Evolutionary conservation across 2,113 vertebrate genomes (phyloP), one percentile per base, ranked within the genome.

Genomic region (Ploceus nigricollis): DNA sequence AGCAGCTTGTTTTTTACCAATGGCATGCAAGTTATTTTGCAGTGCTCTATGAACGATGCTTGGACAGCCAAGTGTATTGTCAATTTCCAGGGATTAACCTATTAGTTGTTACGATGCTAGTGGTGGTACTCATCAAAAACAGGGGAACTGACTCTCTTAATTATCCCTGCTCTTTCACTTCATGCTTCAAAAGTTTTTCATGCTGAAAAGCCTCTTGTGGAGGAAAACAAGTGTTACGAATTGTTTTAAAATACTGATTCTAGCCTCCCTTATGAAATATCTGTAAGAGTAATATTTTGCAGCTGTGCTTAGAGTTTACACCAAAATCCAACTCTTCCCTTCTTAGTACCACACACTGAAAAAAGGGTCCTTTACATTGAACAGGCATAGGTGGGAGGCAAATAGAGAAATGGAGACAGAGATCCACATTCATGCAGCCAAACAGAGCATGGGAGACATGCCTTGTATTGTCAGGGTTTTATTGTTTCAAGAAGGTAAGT

Each of bases 31-130:
- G 13, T n/a, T 30, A 15, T 25, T 53, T 72, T 58, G 40, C 4
- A 51, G 1, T 16, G 47, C 12, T 65, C 20, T 27, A 0, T 42
- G 56, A 51, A n/a, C 1, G 7, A 24, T 73, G n/a, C 39, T 50
- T 79, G 73, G 35, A 65, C 15, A 72, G 31, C 44, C n/a, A 51
- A 37, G 37, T 48, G n/a, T 48, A 70, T 65, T 81, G 21, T 71
- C 31, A 40, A 93, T 94, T 72, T 63, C 37, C 47, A 53, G 39
- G 33, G 39, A 78, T 80, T 35, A 89, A 27, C 13, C 60, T 78
- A 0, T 56, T 75, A 60, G 44, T 79, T 81, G 37, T 66, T 60
- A 21, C 0, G 0, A 15, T 69, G 51, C 30, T 31, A 54, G 30
- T 66, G 57, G 24, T 63, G 24, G 14, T 57, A 40, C 20, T 17